Evolutionary conservation across 2,113 vertebrate species (phyloP).

Genomic region (Neotragus pygmaeus): DNA sequence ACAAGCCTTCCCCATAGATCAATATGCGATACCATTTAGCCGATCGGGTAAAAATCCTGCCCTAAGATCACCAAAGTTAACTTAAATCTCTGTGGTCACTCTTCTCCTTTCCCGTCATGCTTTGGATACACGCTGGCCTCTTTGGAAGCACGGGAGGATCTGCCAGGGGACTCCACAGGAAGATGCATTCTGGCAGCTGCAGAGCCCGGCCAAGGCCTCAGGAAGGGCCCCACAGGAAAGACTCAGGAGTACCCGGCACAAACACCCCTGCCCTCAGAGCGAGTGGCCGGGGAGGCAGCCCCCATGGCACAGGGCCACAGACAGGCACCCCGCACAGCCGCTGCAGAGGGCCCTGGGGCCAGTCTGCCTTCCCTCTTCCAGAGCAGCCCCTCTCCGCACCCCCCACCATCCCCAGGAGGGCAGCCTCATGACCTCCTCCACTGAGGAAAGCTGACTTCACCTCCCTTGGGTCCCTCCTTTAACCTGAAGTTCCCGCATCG

Average conservation of each 20-base stretch:
- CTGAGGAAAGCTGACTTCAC: not conserved
- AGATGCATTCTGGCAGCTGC: not conserved
- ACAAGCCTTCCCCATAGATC: not conserved
- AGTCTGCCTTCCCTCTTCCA: not conserved
- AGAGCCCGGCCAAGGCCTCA: not conserved
- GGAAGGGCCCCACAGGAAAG: not conserved
- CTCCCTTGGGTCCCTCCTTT: not conserved
- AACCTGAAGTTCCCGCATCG: not conserved
- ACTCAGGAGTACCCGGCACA: not conserved
- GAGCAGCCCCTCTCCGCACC: too few relatives aligned
- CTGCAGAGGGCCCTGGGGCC: too few relatives aligned
- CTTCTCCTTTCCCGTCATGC: not conserved
- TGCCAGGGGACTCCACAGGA: not conserved
- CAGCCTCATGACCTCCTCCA: not conserved
- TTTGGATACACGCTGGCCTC: not conserved
- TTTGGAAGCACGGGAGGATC: not conserved
- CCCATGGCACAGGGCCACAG: accelerated
- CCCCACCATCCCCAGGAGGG: not conserved
- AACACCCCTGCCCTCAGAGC: not conserved
- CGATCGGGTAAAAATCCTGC: not conserved
- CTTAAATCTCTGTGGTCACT: not conserved
- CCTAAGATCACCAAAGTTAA: not conserved
- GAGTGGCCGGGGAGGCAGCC: not conserved
- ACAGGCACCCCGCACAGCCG: accelerated
- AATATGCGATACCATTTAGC: not conserved